These are phyloP conservation scores for Mico argentatus DNA, from an alignment of 2,797 vertebrate species.

Conservation along the genomic window DNA sequence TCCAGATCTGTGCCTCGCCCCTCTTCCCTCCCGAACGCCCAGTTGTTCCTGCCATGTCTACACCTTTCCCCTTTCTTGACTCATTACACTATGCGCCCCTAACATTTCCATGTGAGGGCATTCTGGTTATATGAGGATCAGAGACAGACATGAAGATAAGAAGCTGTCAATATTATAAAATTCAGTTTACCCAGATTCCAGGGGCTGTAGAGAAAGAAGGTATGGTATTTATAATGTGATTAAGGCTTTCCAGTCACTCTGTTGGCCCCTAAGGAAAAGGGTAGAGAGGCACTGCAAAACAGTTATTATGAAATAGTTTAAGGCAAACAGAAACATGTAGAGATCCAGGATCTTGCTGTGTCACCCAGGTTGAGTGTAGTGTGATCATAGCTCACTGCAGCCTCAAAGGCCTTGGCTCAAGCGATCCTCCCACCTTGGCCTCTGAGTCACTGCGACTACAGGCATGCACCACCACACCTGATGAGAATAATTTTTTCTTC, in stretches of 20 bases:
- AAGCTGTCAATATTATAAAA: background rate
- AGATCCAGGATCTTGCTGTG: background rate
- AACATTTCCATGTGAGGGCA: background rate
- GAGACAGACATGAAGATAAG: background rate
- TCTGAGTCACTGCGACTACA: background rate
- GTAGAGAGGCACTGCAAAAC: background rate
- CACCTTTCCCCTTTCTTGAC: background rate
- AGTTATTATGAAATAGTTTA: constrained; percentile 14
- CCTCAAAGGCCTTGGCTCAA: background rate
- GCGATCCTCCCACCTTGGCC: background rate
- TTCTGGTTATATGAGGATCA: background rate
- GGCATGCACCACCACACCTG: background rate
- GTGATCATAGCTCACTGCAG: background rate
- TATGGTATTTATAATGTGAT: background rate
- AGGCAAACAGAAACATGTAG: background rate
- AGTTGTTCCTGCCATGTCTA: background rate
- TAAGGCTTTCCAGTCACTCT: background rate
- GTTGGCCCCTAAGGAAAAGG: background rate
- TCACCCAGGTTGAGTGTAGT: background rate
- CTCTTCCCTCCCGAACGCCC: background rate
- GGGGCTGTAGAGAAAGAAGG: background rate
- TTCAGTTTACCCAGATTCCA: background rate
- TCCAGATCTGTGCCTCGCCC: background rate
- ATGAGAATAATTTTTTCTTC: background rate
- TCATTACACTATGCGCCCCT: background rate